A percentile compares a stretch with the other conserved stretches of the same genome.
phyloP scores from a whole-genome alignment of 92 coral and sea anemone genomes.

The Zoanthus gigantus region DNA sequence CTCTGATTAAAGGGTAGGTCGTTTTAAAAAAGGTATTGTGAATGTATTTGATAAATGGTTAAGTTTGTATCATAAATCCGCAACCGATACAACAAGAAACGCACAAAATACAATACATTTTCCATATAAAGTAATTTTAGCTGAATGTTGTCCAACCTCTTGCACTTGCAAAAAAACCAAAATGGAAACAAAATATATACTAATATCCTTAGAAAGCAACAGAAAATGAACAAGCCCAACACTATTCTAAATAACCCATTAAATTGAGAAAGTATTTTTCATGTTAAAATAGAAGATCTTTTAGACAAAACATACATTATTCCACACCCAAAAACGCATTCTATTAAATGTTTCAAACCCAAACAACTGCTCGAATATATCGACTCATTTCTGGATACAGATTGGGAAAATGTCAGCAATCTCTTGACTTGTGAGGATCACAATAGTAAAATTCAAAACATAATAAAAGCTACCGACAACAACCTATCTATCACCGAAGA shows the following conservation, averaged over 20 bases:
- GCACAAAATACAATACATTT: neutral
- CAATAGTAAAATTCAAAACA: neutral
- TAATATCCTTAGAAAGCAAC: neutral
- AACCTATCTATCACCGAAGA: too few species aligned
- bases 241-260: neutral
- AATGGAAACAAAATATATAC: neutral
- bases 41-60: neutral
- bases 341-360: neutral
- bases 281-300: neutral
- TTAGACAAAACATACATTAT: slow-evolving; percentile 11
- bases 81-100: neutral
- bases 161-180: neutral
- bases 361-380: slow-evolving; percentile 9
- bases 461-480: neutral
- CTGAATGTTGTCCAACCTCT: neutral
- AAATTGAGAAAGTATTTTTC: neutral
- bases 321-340: neutral
- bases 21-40: neutral
- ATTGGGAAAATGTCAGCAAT: neutral
- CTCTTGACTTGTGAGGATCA: neutral
- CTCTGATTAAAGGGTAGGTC: neutral
- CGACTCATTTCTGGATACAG: slow-evolving; percentile 8
- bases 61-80: neutral
- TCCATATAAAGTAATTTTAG: neutral
- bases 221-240: neutral